These are phyloP conservation scores for Brachionus koreanus DNA, from an alignment of 1,140 invertebrate genomes.

Conservation along the genomic window DNA sequence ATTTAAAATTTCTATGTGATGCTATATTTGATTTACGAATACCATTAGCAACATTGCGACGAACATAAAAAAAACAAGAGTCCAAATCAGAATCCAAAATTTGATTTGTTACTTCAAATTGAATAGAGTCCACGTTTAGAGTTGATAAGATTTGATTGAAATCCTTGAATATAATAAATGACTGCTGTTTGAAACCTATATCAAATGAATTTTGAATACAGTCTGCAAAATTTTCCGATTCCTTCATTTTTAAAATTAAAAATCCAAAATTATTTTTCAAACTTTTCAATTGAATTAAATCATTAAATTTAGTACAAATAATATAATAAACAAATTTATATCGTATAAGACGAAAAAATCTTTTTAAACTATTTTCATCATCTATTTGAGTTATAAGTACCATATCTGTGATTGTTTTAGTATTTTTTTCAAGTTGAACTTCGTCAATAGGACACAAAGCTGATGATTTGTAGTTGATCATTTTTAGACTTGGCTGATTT, in stretches of 20 bases:
- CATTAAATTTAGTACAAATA: background rate
- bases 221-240: background rate
- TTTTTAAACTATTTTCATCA: background rate
- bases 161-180: background rate
- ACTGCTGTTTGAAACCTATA: background rate
- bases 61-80: background rate
- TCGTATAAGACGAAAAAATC: background rate
- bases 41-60: background rate
- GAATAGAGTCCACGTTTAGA: background rate
- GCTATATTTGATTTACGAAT: background rate
- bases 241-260: background rate
- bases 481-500: slow-evolving; percentile 25
- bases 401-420: background rate
- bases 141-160: background rate
- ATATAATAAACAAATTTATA: background rate
- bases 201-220: background rate
- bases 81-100: background rate
- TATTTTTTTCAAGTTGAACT: background rate
- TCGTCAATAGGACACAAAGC: background rate
- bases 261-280: background rate
- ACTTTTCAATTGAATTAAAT: background rate
- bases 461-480: background rate
- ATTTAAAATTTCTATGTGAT: background rate
- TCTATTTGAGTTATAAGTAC: background rate
- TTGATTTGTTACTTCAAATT: background rate